Evolutionary conservation across 2,888 invertebrate species (phyloP), one percentile per base, ranked within the genome.

Genomic region (Aspidapion aeneum): DNA sequence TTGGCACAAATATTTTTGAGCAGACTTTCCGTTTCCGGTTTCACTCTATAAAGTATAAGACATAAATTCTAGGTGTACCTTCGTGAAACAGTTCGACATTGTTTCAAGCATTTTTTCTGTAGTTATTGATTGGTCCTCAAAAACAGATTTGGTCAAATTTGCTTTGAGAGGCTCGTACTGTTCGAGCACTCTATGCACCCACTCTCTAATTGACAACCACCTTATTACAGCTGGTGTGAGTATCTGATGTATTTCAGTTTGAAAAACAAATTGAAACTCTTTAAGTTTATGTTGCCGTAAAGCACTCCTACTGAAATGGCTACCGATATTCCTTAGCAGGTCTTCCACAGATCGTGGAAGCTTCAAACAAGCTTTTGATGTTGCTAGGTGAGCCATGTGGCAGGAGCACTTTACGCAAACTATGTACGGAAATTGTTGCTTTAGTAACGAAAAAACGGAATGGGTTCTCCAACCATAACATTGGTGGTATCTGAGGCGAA

Each of bases 151-250:
- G 55, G 51, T 68, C 9, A 74, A 71, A 63, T 77, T 76, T 5
- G 66, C 70, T 63, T 70, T 64, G 5, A 77, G 60, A 18, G 72
- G 70, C 50, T 64, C 62, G 70, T 73, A 76, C 63, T 77, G 75
- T 63, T 76, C 75, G n/a, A 77, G 64, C 16, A 75, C 70, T 52
- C 77, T 66, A 62, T 75, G 73, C 2, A 76, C 73, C 68, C 74
- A 75, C 12, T 63, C 66, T 70, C 78, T 73, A 35, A 70, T n/a
- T 18, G 74, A 77, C 3, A 77, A 68, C 75, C 75, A 77, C 49
- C 75, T 63, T 35, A 75, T 76, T 50, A 54, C 22, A 7, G 65
- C 54, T 19, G 69, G 66, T 1, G 60, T 63, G 12, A 72, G 58
- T 22, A 73, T 77, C 72, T 74, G 73, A 58, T 77, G 74, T 1